phyloP scores from a whole-genome alignment of 2,797 vertebrate genomes.

The Poeciliopsis paucimaculata region DNA sequence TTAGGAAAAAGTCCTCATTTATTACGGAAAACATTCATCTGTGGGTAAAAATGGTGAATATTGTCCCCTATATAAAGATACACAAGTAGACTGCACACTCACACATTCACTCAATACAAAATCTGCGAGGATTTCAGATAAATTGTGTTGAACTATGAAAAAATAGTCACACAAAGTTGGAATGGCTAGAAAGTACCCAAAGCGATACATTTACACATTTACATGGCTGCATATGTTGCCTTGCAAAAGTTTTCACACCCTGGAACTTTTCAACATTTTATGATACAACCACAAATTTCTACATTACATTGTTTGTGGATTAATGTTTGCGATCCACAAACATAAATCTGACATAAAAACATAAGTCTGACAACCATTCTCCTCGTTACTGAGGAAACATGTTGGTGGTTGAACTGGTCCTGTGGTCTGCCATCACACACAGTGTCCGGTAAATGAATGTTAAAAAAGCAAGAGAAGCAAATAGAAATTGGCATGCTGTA shows the following conservation, averaged over 20 bases:
- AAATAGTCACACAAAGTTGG: background rate
- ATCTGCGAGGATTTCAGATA: constrained; percentile 4
- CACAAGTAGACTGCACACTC: background rate
- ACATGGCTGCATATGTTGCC: background rate
- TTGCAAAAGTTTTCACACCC: background rate
- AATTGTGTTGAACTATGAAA: background rate
- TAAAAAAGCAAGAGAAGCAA: constrained; percentile 19
- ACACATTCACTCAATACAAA: background rate
- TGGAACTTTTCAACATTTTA: background rate
- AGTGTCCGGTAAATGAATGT: background rate
- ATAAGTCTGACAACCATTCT: background rate
- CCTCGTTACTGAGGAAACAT: background rate
- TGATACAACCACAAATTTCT: background rate
- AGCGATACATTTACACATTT: background rate
- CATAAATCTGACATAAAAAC: background rate
- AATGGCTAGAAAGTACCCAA: background rate
- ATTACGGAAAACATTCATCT: background rate
- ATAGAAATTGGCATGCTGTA: constrained; percentile 46
- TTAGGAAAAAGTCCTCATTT: background rate
- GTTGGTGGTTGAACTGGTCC: background rate
- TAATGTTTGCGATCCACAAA: background rate
- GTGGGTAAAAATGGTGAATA: background rate
- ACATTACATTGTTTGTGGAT: background rate
- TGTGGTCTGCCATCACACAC: background rate
- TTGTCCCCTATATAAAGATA: background rate